Evolutionary conservation across 2,113 vertebrate genomes (phyloP).

Genomic region (Phaethon lepturus): DNA sequence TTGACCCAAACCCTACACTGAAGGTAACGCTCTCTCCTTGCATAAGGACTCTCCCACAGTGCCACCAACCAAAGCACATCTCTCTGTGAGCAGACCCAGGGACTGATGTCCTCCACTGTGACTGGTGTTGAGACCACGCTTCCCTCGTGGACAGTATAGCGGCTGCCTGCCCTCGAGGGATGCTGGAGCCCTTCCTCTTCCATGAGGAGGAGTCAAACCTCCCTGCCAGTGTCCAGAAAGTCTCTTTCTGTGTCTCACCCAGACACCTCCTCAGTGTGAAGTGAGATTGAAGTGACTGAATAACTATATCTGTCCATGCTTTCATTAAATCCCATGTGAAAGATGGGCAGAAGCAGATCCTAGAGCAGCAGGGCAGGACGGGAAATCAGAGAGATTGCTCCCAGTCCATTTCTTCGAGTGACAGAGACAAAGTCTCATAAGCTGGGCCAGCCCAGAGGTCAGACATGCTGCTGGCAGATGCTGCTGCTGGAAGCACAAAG

Average conservation of each 20-base stretch:
- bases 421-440: neutral
- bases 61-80: neutral
- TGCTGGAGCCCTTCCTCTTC: neutral
- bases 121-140: fast-evolving
- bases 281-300: neutral
- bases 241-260: neutral
- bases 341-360: neutral
- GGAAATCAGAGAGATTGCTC: neutral
- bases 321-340: neutral
- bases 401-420: neutral
- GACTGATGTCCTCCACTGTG: fast-evolving
- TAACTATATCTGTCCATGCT: neutral
- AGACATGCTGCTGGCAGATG: neutral
- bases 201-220: neutral
- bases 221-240: neutral
- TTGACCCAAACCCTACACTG: neutral
- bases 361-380: neutral
- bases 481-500: neutral
- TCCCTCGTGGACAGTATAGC: fast-evolving
- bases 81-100: neutral
- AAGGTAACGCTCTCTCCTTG: neutral
- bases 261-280: neutral
- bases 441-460: neutral
- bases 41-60: fast-evolving
- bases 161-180: neutral